Base-by-base conservation (phyloP, 2,113 vertebrate species). In the Picathartes gymnocephalus region DNA sequence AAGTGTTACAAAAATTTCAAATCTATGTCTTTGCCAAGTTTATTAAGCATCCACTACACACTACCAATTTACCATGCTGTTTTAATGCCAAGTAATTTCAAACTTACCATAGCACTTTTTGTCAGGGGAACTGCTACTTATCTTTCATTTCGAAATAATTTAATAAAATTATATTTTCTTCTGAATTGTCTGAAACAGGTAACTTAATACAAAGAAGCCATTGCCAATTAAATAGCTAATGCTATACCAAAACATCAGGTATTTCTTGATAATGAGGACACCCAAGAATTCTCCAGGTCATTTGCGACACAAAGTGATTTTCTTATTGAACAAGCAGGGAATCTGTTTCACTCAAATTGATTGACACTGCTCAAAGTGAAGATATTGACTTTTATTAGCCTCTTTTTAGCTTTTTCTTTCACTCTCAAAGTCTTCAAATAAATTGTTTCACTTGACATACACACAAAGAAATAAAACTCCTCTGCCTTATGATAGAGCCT, bases 331-430 rank as follows among this genome's bases (percentile, higher is more conserved):
- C 77, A 95, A 79, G 54, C 19, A 69, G 42, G 48, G 81, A 84
- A 78, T 62, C 73, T 84, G 56, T 94, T 95, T 95, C 88, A 81
- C 24, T 86, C 50, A 86, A 71, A 93, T 79, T 95, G 92, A 93
- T 51, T 74, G 93, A 81, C 50, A 50, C 12, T 86, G 30, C 45
- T 95, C 69, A 95, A 65, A 95, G 51, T 47, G 68, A 37, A 92
- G 39, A 81, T 93, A 92, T 22, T 92, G 88, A 94, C 88, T 95
- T 95, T 90, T 95, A 95, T 92, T 95, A 94, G 66, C 28, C 28
- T 95, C 35, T 81, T 91, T 78, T 91, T 78, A 86, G 53, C 19
- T 74, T 91, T 92, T 89, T 92, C 18, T 87, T 92, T 80, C 30
- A 37, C 30, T 83, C 25, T 70, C 12, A 57, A 44, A 79, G 28